Conservation (phyloP, 1,140 invertebrate species). For the Propsilocerus akamusi region DNA sequence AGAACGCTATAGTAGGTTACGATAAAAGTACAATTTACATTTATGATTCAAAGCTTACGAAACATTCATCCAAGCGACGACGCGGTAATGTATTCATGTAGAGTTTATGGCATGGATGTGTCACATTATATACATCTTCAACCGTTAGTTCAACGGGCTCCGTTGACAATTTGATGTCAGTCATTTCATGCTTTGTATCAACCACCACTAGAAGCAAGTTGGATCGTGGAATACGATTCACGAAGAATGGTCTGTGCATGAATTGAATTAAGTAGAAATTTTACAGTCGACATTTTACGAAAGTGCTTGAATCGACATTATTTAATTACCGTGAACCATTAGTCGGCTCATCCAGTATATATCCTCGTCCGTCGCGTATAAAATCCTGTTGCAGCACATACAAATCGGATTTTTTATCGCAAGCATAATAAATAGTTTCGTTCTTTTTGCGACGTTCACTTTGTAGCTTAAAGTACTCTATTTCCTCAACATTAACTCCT, state of each 20-base stretch:
- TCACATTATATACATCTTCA: constrained; percentile 24
- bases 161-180: constrained; percentile 17
- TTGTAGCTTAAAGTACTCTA: constrained; percentile 25
- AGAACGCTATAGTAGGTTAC: not conserved
- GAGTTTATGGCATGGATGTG: constrained; percentile 52
- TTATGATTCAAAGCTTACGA: too few relatives aligned
- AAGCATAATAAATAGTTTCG: constrained; percentile 27
- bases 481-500: constrained; percentile 18
- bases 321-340: constrained; percentile 14
- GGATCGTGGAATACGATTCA: constrained; percentile 49
- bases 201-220: constrained; percentile 71
- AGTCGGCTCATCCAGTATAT: constrained; percentile 17
- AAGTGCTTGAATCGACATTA: not conserved
- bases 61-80: constrained; percentile 47
- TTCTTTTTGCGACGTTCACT: constrained; percentile 19
- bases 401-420: constrained; percentile 42
- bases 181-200: constrained; percentile 40
- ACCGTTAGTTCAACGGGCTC: constrained; percentile 22
- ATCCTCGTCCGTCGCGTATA: constrained; percentile 28
- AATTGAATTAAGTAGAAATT: constrained; percentile 7
- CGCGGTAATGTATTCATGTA: constrained; percentile 44
- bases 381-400: constrained; percentile 43
- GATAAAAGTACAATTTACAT: too few relatives aligned
- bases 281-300: not conserved
- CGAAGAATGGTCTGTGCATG: constrained; percentile 43